phyloP scores from a whole-genome alignment of 2,888 invertebrate genomes.

The Anarsia innoxiella region DNA sequence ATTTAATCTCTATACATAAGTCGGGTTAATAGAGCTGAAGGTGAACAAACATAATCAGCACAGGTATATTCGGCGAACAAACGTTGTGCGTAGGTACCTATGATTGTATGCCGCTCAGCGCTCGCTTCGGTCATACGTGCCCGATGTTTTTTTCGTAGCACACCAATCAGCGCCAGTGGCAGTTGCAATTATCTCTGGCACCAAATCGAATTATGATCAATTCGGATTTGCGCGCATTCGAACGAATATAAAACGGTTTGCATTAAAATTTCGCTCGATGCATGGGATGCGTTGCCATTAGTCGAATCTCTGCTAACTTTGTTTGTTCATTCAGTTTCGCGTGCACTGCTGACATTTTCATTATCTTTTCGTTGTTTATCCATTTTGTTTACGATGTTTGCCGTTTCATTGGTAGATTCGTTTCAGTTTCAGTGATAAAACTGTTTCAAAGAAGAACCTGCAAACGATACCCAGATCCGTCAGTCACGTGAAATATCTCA shows the following conservation, averaged over 20 bases:
- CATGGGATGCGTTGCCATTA: slow-evolving; percentile 72
- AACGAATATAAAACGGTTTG: slow-evolving; percentile 75
- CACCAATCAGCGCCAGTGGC: slow-evolving; percentile 72
- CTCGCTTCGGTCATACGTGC: slow-evolving; percentile 24
- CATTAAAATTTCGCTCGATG: slow-evolving; percentile 73
- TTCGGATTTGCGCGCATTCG: slow-evolving; percentile 74
- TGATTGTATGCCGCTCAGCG: slow-evolving; percentile 54
- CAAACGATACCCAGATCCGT: too few species aligned
- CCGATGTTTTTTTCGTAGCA: slow-evolving; percentile 54
- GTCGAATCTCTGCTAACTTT: slow-evolving; percentile 55
- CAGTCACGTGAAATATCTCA: too few species aligned
- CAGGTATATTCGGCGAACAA: slow-evolving; percentile 51
- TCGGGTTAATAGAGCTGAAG: slow-evolving; percentile 19
- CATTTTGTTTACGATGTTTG: slow-evolving; percentile 41
- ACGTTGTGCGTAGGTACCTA: slow-evolving; percentile 59
- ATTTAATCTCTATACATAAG: neutral
- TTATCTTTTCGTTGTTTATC: slow-evolving; percentile 40
- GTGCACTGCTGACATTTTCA: slow-evolving; percentile 42
- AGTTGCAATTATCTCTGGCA: slow-evolving; percentile 73
- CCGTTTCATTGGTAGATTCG: slow-evolving; percentile 27
- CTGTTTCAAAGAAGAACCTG: too few species aligned
- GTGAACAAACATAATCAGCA: slow-evolving; percentile 66
- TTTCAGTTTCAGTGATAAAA: slow-evolving; percentile 29
- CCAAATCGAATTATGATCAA: slow-evolving; percentile 76
- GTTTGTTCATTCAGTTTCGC: slow-evolving; percentile 47